Conservation (phyloP, 1,140 invertebrate genomes). For the Halotydeus destructor region DNA sequence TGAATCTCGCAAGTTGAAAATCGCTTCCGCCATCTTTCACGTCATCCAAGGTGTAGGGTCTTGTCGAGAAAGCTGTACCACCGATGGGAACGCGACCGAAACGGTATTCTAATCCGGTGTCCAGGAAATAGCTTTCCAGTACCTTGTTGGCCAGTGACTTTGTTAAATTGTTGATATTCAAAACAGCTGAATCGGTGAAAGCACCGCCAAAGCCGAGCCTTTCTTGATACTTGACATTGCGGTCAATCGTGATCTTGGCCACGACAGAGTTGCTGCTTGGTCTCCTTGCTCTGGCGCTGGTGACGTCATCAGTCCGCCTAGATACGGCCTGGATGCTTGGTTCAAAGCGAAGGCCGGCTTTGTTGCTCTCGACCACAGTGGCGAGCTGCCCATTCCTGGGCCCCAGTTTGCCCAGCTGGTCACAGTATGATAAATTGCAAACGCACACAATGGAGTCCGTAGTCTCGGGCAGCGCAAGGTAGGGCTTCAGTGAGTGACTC, state of each 20-base stretch:
- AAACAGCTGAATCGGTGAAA: conserved; percentile 55
- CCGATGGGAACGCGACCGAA: conserved; percentile 53
- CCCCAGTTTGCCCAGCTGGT: too few relatives aligned
- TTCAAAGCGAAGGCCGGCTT: too few relatives aligned
- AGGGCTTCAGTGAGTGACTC: too few relatives aligned
- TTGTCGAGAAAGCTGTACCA: conserved; percentile 53
- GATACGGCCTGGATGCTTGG: too few relatives aligned
- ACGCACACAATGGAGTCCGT: too few relatives aligned
- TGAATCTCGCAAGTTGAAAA: conserved; percentile 38
- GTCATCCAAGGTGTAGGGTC: conserved; percentile 45
- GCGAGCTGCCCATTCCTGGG: too few relatives aligned
- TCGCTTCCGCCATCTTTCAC: conserved; percentile 23
- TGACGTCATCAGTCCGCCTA: too few relatives aligned
- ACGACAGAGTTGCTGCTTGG: too few relatives aligned
- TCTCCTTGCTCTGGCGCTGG: too few relatives aligned
- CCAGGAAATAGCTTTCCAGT: conserved; percentile 3
- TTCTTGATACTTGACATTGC: conserved; percentile 20
- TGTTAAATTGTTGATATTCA: conserved; percentile 34
- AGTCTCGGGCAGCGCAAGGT: too few relatives aligned
- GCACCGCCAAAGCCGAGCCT: conserved; percentile 60
- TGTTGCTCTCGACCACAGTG: too few relatives aligned
- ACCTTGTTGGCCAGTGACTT: background rate
- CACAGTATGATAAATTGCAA: too few relatives aligned
- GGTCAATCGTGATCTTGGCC: conserved; percentile 18
- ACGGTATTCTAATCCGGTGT: conserved; percentile 39